Conservation (phyloP, 2,113 vertebrate species). For the Ptychochromis oligacanthus region DNA sequence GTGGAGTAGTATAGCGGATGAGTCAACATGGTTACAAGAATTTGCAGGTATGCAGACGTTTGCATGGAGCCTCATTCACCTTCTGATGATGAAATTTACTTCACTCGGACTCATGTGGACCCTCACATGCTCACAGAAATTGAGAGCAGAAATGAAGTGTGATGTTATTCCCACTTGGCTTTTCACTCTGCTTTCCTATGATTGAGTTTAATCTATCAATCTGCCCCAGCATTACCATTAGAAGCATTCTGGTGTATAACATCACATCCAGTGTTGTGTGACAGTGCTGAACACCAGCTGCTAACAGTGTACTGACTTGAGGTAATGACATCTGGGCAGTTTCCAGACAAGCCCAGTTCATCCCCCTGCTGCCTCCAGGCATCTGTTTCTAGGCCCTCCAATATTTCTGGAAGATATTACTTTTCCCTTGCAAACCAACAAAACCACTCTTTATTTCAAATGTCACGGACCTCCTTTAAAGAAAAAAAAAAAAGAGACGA, state of each 20-base stretch:
- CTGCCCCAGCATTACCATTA: background rate
- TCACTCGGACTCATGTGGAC: background rate
- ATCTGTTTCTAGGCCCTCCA: constrained; percentile 66
- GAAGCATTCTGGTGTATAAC: constrained; percentile 4
- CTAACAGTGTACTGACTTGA: constrained; percentile 36
- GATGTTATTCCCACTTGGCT: background rate
- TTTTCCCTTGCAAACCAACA: constrained; percentile 68
- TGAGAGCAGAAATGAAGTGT: background rate
- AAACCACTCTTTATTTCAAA: constrained; percentile 77
- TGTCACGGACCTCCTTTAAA: constrained; percentile 61
- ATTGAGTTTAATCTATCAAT: background rate
- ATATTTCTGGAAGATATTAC: constrained; percentile 78
- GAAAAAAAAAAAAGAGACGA: constrained; percentile 11
- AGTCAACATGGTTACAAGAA: background rate
- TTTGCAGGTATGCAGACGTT: no score
- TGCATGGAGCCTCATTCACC: background rate
- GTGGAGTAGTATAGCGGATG: background rate
- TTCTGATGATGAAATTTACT: background rate
- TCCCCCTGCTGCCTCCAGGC: constrained; percentile 49
- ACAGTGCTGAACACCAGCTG: constrained; percentile 37
- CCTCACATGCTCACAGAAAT: background rate
- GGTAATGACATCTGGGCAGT: constrained; percentile 49
- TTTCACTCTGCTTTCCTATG: background rate
- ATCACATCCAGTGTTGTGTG: constrained; percentile 24
- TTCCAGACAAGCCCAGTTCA: constrained; percentile 52